Percentiles rank a stretch among this genome's conserved stretches.
Evolutionary conservation across 2,888 invertebrate genomes (phyloP).

Genomic region (Nemapogon koenigi): DNA sequence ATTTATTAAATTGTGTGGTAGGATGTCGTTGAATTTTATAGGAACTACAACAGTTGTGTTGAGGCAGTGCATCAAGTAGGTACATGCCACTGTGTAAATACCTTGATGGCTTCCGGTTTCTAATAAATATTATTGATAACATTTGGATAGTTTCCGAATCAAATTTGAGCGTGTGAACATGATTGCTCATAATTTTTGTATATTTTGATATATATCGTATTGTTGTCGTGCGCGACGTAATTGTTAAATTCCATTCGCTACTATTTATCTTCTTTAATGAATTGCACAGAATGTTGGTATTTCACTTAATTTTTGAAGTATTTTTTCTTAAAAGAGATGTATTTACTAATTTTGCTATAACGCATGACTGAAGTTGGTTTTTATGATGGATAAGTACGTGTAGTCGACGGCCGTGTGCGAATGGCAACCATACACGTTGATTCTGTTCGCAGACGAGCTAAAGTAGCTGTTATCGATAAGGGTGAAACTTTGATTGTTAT

Average conservation of each 20-base stretch:
- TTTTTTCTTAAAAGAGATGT: conserved; percentile 53
- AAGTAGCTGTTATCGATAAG: not conserved
- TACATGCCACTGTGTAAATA: conserved; percentile 7
- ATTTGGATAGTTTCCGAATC: no score
- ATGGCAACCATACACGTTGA: not conserved
- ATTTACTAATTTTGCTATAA: conserved; percentile 52
- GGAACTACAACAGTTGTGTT: conserved; percentile 23
- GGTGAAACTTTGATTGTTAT: conserved; percentile 44
- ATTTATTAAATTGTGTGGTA: conserved; percentile 41
- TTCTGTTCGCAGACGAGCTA: not conserved
- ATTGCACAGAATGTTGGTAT: conserved; percentile 63
- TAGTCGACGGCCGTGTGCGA: conserved; percentile 2
- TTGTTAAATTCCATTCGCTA: conserved; percentile 52
- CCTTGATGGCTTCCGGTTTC: not conserved
- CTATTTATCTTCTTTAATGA: conserved; percentile 36
- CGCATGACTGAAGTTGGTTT: conserved; percentile 52
- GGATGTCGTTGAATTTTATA: conserved; percentile 49
- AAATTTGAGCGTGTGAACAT: no score
- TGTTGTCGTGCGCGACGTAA: conserved; percentile 35
- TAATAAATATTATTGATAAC: no score
- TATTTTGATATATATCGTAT: conserved; percentile 29
- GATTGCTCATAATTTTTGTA: not conserved
- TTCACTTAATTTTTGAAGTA: conserved; percentile 60
- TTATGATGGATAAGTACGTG: conserved; percentile 19
- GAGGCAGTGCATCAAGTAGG: no score